Percentiles rank a stretch among this genome's conserved stretches.
Evolutionary conservation across 2,888 invertebrate genomes (phyloP).

Genomic region (Boloria selene): DNA sequence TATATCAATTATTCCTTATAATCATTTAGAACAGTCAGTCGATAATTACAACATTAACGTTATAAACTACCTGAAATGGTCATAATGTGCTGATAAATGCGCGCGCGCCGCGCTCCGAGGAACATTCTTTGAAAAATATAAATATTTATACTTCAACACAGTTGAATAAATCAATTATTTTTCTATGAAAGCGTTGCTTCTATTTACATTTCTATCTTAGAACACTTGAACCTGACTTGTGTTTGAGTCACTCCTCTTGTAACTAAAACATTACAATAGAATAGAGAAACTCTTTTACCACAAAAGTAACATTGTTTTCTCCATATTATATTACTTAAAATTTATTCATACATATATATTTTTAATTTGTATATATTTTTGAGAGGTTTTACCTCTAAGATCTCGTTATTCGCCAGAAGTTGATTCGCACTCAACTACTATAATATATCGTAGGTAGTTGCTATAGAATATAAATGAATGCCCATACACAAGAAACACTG

Average conservation of each 20-base stretch:
- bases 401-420: too few species aligned
- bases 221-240: too few species aligned
- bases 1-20: constrained; percentile 47
- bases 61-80: constrained; percentile 64
- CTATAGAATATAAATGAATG: constrained; percentile 35
- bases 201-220: too few species aligned
- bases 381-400: too few species aligned
- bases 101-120: constrained; percentile 40
- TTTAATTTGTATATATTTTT: too few species aligned
- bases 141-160: constrained; percentile 33
- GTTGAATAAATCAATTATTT: constrained; percentile 45
- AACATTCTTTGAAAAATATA: constrained; percentile 56
- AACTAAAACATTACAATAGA: too few species aligned
- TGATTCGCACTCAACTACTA: background rate
- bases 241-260: too few species aligned
- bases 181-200: too few species aligned
- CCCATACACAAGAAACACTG: constrained; percentile 40
- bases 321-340: too few species aligned
- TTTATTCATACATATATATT: too few species aligned
- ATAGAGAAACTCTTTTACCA: too few species aligned
- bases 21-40: constrained; percentile 58
- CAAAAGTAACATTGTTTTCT: too few species aligned
- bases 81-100: constrained; percentile 45
- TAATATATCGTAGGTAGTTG: background rate
- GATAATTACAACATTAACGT: constrained; percentile 64